Percentiles rank a stretch among this genome's conserved stretches.
phyloP scores from a whole-genome alignment of 2,888 invertebrate species.

The Cephus rjabovi region DNA sequence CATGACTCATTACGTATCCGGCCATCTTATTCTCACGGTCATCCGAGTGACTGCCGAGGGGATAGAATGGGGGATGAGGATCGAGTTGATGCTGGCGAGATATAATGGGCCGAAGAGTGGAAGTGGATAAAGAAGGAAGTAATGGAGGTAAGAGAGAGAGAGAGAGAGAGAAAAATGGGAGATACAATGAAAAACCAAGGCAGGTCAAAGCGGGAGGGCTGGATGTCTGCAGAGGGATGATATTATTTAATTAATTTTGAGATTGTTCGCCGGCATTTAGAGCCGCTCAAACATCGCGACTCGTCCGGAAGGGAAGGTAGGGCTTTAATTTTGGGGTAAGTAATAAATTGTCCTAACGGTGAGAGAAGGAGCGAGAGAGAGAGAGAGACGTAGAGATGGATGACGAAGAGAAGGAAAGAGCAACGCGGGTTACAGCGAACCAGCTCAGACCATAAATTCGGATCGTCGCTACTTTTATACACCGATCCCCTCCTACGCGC shows the following conservation, averaged over 20 bases:
- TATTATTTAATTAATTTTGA: neutral
- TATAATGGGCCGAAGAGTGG: too few species aligned
- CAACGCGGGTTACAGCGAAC: neutral
- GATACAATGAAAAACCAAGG: neutral
- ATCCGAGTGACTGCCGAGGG: too few species aligned
- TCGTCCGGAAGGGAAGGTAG: neutral
- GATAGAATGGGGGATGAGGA: too few species aligned
- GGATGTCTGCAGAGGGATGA: neutral
- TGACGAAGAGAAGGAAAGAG: neutral
- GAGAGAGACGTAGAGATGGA: neutral
- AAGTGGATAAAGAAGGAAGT: too few species aligned
- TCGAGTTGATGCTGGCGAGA: too few species aligned
- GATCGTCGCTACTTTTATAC: neutral
- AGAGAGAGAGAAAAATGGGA: neutral
- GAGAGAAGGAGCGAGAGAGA: neutral
- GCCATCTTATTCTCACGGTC: too few species aligned
- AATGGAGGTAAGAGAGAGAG: too few species aligned
- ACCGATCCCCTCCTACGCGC: neutral
- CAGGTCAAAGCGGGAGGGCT: neutral
- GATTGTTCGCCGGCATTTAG: neutral
- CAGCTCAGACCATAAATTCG: neutral
- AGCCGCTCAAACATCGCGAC: neutral
- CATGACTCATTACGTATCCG: too few species aligned
- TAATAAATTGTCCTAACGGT: neutral
- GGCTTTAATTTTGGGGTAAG: neutral